phyloP scores from a whole-genome alignment of 2,888 invertebrate genomes.

The Notocelia uddmanniana region DNA sequence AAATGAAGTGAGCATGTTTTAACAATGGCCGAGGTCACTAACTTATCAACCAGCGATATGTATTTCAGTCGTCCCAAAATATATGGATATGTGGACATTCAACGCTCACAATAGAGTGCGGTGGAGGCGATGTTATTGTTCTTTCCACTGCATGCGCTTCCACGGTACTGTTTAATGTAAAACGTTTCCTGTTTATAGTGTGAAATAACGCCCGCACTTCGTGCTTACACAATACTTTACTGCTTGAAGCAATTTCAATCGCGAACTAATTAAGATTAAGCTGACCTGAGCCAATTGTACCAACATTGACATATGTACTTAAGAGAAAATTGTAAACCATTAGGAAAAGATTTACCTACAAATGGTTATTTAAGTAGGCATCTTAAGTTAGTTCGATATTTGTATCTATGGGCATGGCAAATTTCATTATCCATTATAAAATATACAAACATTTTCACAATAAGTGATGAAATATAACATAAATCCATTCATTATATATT shows the following conservation, averaged over 20 bases:
- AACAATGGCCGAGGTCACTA: slow-evolving; percentile 44
- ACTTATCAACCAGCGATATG: slow-evolving; percentile 43
- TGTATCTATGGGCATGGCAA: not conserved
- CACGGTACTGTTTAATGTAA: slow-evolving; percentile 55
- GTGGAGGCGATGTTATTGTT: slow-evolving; percentile 59
- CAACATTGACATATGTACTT: not conserved
- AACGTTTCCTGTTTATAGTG: slow-evolving; percentile 55
- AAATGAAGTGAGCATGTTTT: slow-evolving; percentile 36
- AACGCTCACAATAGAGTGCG: slow-evolving; percentile 56
- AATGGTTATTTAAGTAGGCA: too few relatives aligned
- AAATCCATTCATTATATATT: not conserved
- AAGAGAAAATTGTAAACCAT: too few relatives aligned
- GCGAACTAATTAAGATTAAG: slow-evolving; percentile 20
- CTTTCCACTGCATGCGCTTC: slow-evolving; percentile 53
- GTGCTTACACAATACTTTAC: slow-evolving; percentile 19
- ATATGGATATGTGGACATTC: slow-evolving; percentile 54
- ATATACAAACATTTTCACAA: not conserved
- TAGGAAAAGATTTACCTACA: too few relatives aligned
- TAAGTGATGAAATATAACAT: not conserved
- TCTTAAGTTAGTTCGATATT: too few relatives aligned
- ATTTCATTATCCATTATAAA: not conserved
- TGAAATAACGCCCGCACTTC: slow-evolving; percentile 44
- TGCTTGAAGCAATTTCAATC: slow-evolving; percentile 16
- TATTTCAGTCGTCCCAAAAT: slow-evolving; percentile 56
- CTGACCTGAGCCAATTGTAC: not conserved